Evolutionary conservation across 2,113 vertebrate genomes (phyloP).

Genomic region (Xenopus borealis): DNA sequence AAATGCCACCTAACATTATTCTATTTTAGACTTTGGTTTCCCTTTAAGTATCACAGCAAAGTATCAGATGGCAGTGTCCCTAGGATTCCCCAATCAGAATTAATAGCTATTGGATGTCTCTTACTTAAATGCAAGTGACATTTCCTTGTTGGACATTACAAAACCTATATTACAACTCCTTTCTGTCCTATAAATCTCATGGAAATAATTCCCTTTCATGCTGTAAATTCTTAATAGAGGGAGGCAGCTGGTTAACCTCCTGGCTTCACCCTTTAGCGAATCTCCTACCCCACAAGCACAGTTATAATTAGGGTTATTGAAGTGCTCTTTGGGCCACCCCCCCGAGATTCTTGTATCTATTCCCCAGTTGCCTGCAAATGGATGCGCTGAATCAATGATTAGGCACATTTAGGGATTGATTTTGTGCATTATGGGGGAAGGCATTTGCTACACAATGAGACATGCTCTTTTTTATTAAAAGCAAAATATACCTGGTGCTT

Average conservation of each 20-base stretch:
- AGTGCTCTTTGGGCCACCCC: conserved; percentile 8
- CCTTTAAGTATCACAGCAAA: no score
- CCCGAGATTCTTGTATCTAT: conserved; percentile 19
- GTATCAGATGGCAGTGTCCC: no score
- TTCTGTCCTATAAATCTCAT: background rate
- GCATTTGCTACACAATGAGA: background rate
- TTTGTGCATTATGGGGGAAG: conserved; percentile 3
- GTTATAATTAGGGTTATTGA: conserved; percentile 33
- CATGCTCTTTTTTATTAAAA: background rate
- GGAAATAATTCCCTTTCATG: background rate
- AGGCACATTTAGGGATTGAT: conserved; percentile 22
- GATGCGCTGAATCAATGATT: conserved; percentile 31
- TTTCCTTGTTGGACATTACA: no score
- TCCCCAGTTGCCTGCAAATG: conserved; percentile 34
- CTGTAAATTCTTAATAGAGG: background rate
- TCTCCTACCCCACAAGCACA: background rate
- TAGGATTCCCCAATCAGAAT: no score
- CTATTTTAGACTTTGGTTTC: no score
- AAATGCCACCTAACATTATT: no score
- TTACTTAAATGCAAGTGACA: no score
- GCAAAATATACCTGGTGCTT: no score
- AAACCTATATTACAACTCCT: background rate
- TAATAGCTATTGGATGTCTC: no score
- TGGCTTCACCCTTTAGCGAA: background rate
- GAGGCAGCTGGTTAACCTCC: conserved; percentile 35